These are phyloP conservation scores for Rhagoletis zephyria DNA, from an alignment of 1,140 invertebrate genomes.

Conservation along the genomic window DNA sequence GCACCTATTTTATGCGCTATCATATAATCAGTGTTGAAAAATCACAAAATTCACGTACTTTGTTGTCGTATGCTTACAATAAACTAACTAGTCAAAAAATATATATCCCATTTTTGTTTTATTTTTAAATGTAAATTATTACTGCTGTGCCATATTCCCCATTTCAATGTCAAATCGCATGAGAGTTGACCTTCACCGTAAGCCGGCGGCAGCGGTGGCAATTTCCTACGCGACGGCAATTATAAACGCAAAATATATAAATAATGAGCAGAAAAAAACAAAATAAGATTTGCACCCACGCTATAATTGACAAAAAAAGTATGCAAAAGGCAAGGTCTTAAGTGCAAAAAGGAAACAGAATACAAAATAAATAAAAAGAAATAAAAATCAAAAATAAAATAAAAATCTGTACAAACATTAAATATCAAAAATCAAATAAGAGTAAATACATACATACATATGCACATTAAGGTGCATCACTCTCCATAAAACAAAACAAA, in stretches of 20 bases:
- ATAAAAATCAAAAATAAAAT: no score
- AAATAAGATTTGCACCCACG: background rate
- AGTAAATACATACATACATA: no score
- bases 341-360: background rate
- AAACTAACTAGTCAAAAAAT: background rate
- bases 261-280: background rate
- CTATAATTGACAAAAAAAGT: background rate
- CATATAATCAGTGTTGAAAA: slow-evolving; percentile 2
- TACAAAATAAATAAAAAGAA: background rate
- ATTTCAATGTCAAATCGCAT: slow-evolving; percentile 26
- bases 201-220: background rate
- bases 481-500: no score
- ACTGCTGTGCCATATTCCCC: background rate
- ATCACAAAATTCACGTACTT: background rate
- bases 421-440: no score
- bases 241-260: background rate
- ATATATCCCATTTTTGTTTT: background rate
- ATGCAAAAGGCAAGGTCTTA: background rate
- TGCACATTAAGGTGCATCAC: no score
- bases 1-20: no score
- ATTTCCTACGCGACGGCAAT: slow-evolving; percentile 1
- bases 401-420: no score
- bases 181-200: background rate
- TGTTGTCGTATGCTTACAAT: background rate
- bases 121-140: slow-evolving; percentile 20